Evolutionary conservation across 2,113 vertebrate genomes (phyloP).

Genomic region (Rhegmatorhina hoffmannsi): DNA sequence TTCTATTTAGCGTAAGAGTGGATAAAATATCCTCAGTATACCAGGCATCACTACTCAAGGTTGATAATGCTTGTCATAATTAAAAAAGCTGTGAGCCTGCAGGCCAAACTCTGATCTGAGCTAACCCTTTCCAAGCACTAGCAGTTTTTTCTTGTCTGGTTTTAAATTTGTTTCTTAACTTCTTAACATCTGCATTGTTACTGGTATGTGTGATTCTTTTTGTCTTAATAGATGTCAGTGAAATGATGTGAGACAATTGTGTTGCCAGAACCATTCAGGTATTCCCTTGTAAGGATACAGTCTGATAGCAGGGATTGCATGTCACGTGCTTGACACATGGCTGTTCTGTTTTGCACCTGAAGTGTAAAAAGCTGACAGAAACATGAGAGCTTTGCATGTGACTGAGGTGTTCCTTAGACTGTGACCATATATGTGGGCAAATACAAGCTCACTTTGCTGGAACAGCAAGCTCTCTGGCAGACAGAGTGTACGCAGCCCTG

Average conservation of each 20-base stretch:
- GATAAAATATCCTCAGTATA: background rate
- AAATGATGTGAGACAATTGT: background rate
- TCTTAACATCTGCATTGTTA: background rate
- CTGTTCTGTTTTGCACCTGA: background rate
- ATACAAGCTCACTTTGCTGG: background rate
- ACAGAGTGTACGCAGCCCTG: fast-evolving
- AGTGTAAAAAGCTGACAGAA: background rate
- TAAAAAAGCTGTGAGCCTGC: background rate
- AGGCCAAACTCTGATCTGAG: background rate
- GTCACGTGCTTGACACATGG: background rate
- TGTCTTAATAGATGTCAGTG: background rate
- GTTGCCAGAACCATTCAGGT: background rate
- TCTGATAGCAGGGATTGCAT: background rate
- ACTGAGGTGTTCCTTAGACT: background rate
- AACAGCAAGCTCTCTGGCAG: background rate
- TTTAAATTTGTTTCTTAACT: background rate
- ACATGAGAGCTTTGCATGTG: background rate
- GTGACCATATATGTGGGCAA: background rate
- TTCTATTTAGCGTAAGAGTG: background rate
- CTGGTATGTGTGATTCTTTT: background rate
- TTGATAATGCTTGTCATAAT: background rate
- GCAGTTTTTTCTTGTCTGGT: background rate
- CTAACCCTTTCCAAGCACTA: background rate
- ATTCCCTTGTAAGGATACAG: fast-evolving
- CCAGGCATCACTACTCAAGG: background rate